phyloP scores from a whole-genome alignment of 1,140 invertebrate species.

The Pseudomyrmex flavicornis region DNA sequence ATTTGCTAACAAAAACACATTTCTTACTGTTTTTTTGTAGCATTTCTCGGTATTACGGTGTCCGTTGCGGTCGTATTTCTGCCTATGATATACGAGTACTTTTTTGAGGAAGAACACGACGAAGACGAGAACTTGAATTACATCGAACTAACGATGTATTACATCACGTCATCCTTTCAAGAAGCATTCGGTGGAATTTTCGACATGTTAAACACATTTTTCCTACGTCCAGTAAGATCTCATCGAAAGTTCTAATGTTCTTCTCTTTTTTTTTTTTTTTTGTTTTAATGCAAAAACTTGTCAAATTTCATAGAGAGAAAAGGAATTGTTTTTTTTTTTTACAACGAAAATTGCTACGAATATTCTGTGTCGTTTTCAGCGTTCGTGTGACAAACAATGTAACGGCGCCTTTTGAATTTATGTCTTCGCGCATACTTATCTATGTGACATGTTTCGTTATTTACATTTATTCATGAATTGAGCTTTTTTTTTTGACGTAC shows the following conservation, averaged over 20 bases:
- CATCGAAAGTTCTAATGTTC: conserved; percentile 15
- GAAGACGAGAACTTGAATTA: conserved; percentile 76
- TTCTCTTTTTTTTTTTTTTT: neutral
- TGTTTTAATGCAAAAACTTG: too few relatives aligned
- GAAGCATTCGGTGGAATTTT: conserved; percentile 77
- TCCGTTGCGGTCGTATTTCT: conserved; percentile 75
- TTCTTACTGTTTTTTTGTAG: conserved; percentile 57
- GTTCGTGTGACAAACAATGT: conserved; percentile 73
- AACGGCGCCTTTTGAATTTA: conserved; percentile 64
- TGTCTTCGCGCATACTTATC: neutral
- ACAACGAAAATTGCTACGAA: conserved; percentile 31
- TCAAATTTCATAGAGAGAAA: neutral
- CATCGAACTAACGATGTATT: conserved; percentile 73
- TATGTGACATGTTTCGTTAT: neutral
- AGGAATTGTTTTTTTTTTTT: neutral
- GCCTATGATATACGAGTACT: conserved; percentile 78
- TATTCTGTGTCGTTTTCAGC: conserved; percentile 72
- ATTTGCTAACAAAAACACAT: too few relatives aligned
- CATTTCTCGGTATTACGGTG: conserved; percentile 75
- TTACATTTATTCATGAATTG: neutral
- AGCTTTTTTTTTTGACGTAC: too few relatives aligned
- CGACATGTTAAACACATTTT: conserved; percentile 67
- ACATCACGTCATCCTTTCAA: conserved; percentile 76
- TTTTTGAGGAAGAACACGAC: conserved; percentile 75
- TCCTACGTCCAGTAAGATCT: conserved; percentile 78